These are phyloP conservation scores for Elysia crispata DNA, from an alignment of 2,888 invertebrate genomes.

Conservation along the genomic window DNA sequence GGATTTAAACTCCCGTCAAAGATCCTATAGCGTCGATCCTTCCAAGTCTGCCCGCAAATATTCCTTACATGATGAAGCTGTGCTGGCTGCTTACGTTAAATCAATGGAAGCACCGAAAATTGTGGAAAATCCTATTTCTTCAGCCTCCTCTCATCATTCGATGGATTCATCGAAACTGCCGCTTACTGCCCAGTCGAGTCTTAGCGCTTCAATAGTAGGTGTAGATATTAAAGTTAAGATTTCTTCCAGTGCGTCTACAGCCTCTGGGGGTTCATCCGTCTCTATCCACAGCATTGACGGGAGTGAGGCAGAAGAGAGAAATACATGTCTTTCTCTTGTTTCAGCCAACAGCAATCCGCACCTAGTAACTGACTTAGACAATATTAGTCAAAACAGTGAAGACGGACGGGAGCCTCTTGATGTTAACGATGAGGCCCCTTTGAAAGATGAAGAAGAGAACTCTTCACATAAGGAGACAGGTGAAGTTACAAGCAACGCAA, in stretches of 20 bases:
- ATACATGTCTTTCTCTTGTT: not conserved
- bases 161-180: not conserved
- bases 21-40: conserved; percentile 40
- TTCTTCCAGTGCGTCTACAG: not conserved
- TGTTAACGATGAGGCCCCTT: not conserved
- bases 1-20: not conserved
- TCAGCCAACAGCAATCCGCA: conserved; percentile 32
- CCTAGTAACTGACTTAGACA: conserved; percentile 31
- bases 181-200: not conserved
- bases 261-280: not conserved
- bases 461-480: not conserved
- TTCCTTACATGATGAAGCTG: conserved; percentile 27
- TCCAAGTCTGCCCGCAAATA: conserved; percentile 40
- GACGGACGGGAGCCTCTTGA: not conserved
- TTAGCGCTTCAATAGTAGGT: conserved; percentile 25
- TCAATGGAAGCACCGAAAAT: not conserved
- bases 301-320: not conserved
- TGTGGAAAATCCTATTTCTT: not conserved
- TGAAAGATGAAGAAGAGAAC: not conserved
- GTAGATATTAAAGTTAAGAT: conserved; percentile 21
- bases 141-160: not conserved
- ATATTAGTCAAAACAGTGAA: not conserved
- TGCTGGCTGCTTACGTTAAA: not conserved
- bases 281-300: not conserved
- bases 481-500: not conserved